A percentile compares a stretch with the other conserved stretches of the same genome.
phyloP scores from a whole-genome alignment of 1,140 invertebrate genomes.

The Megathymus violae region DNA sequence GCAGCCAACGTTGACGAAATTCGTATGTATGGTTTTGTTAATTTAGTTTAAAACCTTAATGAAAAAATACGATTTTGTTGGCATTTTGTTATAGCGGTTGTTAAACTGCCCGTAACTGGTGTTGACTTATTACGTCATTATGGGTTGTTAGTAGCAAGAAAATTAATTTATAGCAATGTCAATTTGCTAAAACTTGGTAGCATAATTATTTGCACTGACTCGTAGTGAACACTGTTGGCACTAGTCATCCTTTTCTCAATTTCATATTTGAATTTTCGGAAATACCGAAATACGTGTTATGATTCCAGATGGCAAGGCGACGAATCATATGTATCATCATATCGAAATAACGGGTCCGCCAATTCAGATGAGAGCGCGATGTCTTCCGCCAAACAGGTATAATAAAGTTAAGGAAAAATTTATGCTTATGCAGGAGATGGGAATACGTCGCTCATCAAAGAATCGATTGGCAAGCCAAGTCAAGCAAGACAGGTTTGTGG shows the following conservation, averaged over 20 bases:
- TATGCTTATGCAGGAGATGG: slow-evolving; percentile 22
- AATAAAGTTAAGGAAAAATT: slow-evolving; percentile 12
- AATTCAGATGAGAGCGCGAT: not conserved
- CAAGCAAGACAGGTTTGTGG: not conserved
- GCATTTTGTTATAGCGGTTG: slow-evolving; percentile 64
- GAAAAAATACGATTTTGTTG: slow-evolving; percentile 52
- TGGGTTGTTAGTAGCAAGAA: slow-evolving; percentile 52
- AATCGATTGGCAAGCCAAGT: slow-evolving; percentile 1
- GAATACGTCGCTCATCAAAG: not conserved
- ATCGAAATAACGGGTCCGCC: slow-evolving; percentile 25
- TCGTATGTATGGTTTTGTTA: slow-evolving; percentile 52
- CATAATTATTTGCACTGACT: not conserved
- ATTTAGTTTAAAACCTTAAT: slow-evolving; percentile 49
- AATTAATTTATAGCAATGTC: slow-evolving; percentile 48
- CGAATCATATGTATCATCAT: slow-evolving; percentile 6
- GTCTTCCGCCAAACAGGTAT: not conserved
- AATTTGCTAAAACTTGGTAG: not conserved
- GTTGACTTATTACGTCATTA: slow-evolving; percentile 65
- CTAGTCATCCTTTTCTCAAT: slow-evolving; percentile 22
- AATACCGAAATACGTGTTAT: slow-evolving; percentile 41
- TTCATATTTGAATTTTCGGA: slow-evolving; percentile 43
- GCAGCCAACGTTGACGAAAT: slow-evolving; percentile 51
- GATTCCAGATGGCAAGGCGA: not conserved
- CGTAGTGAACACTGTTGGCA: slow-evolving; percentile 10
- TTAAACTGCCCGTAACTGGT: slow-evolving; percentile 62